Evolutionary conservation across 2,113 vertebrate genomes (phyloP).

Genomic region (Xenus cinereus): DNA sequence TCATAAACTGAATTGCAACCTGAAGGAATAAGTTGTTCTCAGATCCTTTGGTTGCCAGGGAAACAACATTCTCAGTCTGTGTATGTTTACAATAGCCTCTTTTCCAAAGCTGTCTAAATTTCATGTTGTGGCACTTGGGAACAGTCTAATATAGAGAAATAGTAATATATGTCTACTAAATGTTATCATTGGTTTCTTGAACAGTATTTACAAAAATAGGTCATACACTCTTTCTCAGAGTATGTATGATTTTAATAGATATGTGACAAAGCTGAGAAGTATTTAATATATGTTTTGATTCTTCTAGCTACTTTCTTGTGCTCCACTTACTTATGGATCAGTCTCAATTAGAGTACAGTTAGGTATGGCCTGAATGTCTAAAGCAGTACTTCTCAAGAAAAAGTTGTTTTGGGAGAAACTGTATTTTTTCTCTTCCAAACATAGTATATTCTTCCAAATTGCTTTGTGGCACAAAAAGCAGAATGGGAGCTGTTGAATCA

Average conservation of each 20-base stretch:
- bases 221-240: not conserved
- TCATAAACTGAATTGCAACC: constrained; percentile 65
- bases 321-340: not conserved
- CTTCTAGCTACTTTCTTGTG: not conserved
- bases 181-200: not conserved
- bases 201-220: not conserved
- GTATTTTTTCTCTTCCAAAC: not conserved
- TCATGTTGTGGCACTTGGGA: constrained; percentile 1
- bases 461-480: not conserved
- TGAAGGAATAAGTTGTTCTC: constrained; percentile 43
- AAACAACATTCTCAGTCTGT: constrained; percentile 50
- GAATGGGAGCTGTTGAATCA: not conserved
- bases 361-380: not conserved
- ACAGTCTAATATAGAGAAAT: not conserved
- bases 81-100: constrained; percentile 14
- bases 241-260: not conserved
- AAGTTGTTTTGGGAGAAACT: not conserved
- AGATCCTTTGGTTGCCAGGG: constrained; percentile 65
- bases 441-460: not conserved
- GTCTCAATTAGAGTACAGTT: not conserved
- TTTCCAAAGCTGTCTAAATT: constrained; percentile 38
- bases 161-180: not conserved
- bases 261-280: not conserved
- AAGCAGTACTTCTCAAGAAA: not conserved
- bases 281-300: not conserved